Evolutionary conservation across 2,797 vertebrate genomes (phyloP), one percentile per base, ranked within the genome.

Genomic region (Acomys russatus): DNA sequence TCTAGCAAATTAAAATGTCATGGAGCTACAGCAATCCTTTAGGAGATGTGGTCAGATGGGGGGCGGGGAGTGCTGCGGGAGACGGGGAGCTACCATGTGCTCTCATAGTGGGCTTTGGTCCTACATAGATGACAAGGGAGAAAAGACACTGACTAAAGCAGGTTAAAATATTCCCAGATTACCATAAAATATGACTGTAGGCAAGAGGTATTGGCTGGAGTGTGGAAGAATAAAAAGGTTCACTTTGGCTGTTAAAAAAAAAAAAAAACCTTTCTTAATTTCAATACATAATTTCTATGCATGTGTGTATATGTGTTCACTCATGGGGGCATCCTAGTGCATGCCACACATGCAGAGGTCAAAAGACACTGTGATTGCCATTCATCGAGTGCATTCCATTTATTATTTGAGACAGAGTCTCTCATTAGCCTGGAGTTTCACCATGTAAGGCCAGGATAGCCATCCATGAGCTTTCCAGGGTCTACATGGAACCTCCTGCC

Each of bases 1-100:
- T 98, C 97, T 95, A 90, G 94, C 96, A 98, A 98, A 98, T 98
- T 97, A 98, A 97, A 98, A 98, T 98, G 97, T 98, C 97, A 97
- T 78, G 76, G 94, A 96, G 94, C 92, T 97, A 92, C 95, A 97
- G 86, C 54, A 91, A 97, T 98, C 97, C 97, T 97, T 95, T 94
- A 95, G 93, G 97, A 96, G 95, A 90, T 92, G 82, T 5, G 88
- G 93, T 91, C 94, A 92, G 96, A 95, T 91, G 73, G 87, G 97
- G 70, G 56, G 56, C 12, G 56, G 56, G 33, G 51, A 10, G 38
- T 30, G 33, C 33, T 0, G 6, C 15, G 38, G 33, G 59, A 73
- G 33, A 0, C 10, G 59, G 80, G 80, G 79, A 38, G 51, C 35
- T 71, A 12, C 79, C 88, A n/a, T 94, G 83, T 93, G 96, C n/a